Conservation (phyloP, 2,888 invertebrate species). For the Laothoe populi region DNA sequence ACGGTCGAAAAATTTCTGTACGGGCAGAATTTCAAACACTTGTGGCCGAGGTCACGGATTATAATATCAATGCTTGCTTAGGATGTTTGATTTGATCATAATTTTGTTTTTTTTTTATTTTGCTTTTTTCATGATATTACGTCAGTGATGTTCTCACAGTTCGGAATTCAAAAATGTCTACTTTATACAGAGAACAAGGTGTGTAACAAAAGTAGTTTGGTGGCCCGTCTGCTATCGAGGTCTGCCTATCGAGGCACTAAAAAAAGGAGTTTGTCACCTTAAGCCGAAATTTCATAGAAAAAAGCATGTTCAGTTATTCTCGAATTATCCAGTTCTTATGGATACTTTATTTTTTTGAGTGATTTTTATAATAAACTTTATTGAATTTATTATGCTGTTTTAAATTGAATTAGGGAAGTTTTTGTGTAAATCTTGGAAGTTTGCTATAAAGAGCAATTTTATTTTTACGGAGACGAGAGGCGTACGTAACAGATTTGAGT, state of each 20-base stretch:
- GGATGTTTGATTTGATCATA: slow-evolving; percentile 22
- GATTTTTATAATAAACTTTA: not conserved
- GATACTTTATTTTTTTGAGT: not conserved
- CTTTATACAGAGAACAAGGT: too few species aligned
- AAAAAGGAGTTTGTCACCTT: too few species aligned
- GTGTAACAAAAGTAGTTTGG: too few species aligned
- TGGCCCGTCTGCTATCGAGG: too few species aligned
- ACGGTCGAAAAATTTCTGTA: slow-evolving; percentile 43
- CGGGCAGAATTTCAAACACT: slow-evolving; percentile 47
- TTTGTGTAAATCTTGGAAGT: not conserved
- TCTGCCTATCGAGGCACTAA: too few species aligned
- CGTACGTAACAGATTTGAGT: not conserved
- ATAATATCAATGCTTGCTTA: slow-evolving; percentile 28
- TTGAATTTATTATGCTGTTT: not conserved
- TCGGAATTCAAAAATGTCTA: too few species aligned
- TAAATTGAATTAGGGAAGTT: not conserved
- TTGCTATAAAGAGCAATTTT: not conserved
- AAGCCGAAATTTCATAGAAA: too few species aligned
- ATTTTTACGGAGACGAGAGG: not conserved
- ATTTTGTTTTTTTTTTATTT: slow-evolving; percentile 14
- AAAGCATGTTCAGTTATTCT: too few species aligned
- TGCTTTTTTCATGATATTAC: too few species aligned
- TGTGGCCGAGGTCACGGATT: slow-evolving; percentile 24
- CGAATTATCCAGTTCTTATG: too few species aligned
- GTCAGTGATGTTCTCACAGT: too few species aligned